Conservation (phyloP, 2,797 vertebrate genomes). For the Hippopotamyrus pictus region DNA sequence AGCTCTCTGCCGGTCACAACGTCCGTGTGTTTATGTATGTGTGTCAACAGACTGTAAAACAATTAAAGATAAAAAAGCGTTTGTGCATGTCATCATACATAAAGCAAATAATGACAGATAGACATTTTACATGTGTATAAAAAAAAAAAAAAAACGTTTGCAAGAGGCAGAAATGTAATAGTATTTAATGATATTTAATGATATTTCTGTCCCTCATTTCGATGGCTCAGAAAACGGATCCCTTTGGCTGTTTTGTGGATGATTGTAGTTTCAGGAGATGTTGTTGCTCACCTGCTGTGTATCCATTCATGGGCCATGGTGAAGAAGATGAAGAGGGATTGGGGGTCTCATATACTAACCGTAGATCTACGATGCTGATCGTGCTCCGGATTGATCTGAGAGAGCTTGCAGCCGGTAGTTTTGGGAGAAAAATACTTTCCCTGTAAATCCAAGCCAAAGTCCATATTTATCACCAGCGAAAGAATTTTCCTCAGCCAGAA, state of each 20-base stretch:
- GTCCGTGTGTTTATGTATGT: conserved; percentile 45
- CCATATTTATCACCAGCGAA: conserved; percentile 49
- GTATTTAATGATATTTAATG: conserved; percentile 44
- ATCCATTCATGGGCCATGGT: conserved; percentile 27
- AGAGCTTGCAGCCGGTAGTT: conserved; percentile 31
- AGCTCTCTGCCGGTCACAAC: conserved; percentile 48
- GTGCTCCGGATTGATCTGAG: conserved; percentile 27
- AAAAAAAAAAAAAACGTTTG: conserved; percentile 30
- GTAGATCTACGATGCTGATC: conserved; percentile 11
- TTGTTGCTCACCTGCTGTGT: conserved; percentile 17
- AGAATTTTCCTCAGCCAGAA: conserved; percentile 38
- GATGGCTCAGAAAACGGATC: conserved; percentile 43
- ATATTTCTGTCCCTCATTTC: conserved; percentile 49
- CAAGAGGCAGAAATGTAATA: conserved; percentile 46
- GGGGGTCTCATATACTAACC: conserved; percentile 27
- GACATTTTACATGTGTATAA: conserved; percentile 37
- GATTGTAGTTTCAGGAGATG: conserved; percentile 29
- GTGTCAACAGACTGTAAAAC: conserved; percentile 43
- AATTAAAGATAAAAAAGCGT: conserved; percentile 27
- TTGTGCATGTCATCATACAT: conserved; percentile 35
- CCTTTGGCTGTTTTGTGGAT: conserved; percentile 50
- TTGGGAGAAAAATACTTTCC: conserved; percentile 43
- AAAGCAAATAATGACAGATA: conserved; percentile 44
- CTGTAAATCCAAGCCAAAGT: conserved; percentile 52
- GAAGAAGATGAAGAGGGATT: conserved; percentile 26